Evolutionary conservation across 2,797 vertebrate genomes (phyloP).

Genomic region (Anomalospiza imberbis): DNA sequence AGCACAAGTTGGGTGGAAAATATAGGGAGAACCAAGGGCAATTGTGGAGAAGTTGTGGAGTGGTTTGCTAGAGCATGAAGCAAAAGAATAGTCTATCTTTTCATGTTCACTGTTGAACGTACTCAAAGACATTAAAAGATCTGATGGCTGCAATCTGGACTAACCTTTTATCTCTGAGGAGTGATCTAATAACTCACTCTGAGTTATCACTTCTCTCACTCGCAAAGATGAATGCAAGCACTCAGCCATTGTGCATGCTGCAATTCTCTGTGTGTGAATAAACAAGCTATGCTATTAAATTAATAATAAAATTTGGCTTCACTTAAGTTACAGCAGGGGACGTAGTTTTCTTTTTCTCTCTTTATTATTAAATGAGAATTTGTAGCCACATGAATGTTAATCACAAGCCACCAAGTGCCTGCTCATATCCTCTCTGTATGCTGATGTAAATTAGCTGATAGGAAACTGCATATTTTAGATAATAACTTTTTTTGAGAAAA

Average conservation of each 20-base stretch:
- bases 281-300: conserved; percentile 28
- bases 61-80: neutral
- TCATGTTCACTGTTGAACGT: neutral
- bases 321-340: neutral
- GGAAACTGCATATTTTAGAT: neutral
- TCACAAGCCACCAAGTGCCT: neutral
- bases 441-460: neutral
- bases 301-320: conserved; percentile 19
- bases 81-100: conserved; percentile 1
- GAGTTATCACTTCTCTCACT: conserved; percentile 45
- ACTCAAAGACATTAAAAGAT: conserved; percentile 21
- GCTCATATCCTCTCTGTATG: neutral
- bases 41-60: neutral
- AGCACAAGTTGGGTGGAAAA: neutral
- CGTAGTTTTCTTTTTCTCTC: conserved; percentile 39
- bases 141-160: conserved; percentile 32
- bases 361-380: conserved; percentile 43
- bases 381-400: neutral
- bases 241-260: neutral
- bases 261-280: neutral
- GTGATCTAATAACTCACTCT: conserved; percentile 54
- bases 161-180: conserved; percentile 60
- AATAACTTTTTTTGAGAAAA: neutral
- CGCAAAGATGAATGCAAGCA: conserved; percentile 36
- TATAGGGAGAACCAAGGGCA: neutral